Conservation (phyloP, 2,797 vertebrate species). For the Lacerta agilis region DNA sequence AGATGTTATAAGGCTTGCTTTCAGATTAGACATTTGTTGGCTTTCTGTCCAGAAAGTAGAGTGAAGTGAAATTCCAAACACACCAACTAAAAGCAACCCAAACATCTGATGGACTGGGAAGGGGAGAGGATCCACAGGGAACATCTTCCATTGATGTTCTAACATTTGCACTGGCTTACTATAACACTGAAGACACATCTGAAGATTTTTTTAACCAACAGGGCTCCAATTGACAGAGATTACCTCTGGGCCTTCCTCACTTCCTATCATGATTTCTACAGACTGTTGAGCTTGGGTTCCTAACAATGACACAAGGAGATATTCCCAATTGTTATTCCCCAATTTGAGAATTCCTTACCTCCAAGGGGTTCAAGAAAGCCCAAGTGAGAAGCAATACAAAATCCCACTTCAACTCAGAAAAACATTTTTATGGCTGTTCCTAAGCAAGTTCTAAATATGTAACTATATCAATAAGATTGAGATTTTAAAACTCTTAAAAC, state of each 20-base stretch:
- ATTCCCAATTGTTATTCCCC: background rate
- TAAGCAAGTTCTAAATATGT: background rate
- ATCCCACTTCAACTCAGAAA: background rate
- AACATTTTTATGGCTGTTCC: background rate
- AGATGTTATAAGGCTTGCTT: background rate
- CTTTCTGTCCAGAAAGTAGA: background rate
- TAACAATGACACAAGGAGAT: background rate
- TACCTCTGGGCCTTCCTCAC: background rate
- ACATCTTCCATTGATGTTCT: background rate
- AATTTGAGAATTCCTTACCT: background rate
- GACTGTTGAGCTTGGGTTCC: background rate
- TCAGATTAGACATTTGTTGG: conserved; percentile 11
- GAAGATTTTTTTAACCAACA: background rate
- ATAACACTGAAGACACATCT: background rate
- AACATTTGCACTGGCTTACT: background rate
- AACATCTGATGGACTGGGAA: background rate
- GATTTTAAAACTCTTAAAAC: background rate
- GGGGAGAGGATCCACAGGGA: too few species aligned
- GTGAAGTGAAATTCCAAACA: background rate
- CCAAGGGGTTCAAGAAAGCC: background rate
- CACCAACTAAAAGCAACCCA: background rate
- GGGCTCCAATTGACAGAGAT: background rate
- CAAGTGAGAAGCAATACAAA: background rate
- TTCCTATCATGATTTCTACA: background rate
- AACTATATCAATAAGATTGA: background rate